A percentile compares a stretch with the other conserved stretches of the same genome.
Conservation (phyloP, 2,888 invertebrate species). For the Nomada goodeniana region DNA sequence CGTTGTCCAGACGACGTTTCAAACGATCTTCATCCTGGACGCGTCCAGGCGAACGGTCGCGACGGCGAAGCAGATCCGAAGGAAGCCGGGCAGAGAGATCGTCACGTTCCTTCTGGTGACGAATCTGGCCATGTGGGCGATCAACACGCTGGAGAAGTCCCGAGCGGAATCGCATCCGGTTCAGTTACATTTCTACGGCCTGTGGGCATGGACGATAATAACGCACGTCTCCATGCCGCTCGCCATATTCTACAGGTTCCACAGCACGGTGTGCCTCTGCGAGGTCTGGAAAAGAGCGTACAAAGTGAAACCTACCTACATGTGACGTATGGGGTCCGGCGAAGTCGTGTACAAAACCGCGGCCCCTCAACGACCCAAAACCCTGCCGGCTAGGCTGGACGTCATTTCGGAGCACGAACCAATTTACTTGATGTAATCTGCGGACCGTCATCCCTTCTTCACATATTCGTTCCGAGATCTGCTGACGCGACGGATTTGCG, state of each 20-base stretch:
- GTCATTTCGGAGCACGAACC: conserved; percentile 81
- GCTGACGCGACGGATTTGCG: too few species aligned
- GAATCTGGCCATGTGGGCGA: conserved; percentile 97
- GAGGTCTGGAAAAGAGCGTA: conserved; percentile 99
- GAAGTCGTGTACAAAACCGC: conserved; percentile 72
- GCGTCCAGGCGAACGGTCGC: conserved; percentile 94
- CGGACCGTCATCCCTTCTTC: too few species aligned
- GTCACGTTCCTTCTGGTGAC: conserved; percentile 96
- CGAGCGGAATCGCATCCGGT: conserved; percentile 96
- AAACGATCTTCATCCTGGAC: conserved; percentile 96
- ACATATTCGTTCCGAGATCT: too few species aligned
- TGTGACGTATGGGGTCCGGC: conserved; percentile 86
- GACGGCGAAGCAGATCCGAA: conserved; percentile 92
- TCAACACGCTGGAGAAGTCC: conserved; percentile 96
- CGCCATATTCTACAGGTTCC: conserved; percentile 97
- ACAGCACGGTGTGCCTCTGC: conserved; percentile 97
- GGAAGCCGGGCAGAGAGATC: conserved; percentile 96
- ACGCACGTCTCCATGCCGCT: conserved; percentile 96
- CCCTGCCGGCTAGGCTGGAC: conserved; percentile 77
- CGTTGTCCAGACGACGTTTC: conserved; percentile 94
- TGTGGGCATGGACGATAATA: conserved; percentile 98
- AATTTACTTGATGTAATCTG: conserved; percentile 77
- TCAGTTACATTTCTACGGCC: conserved; percentile 95
- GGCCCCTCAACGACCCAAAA: conserved; percentile 73
- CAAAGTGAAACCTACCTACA: conserved; percentile 94